Evolutionary conservation across 1,140 invertebrate genomes (phyloP).

Genomic region (Drosophila simulans): DNA sequence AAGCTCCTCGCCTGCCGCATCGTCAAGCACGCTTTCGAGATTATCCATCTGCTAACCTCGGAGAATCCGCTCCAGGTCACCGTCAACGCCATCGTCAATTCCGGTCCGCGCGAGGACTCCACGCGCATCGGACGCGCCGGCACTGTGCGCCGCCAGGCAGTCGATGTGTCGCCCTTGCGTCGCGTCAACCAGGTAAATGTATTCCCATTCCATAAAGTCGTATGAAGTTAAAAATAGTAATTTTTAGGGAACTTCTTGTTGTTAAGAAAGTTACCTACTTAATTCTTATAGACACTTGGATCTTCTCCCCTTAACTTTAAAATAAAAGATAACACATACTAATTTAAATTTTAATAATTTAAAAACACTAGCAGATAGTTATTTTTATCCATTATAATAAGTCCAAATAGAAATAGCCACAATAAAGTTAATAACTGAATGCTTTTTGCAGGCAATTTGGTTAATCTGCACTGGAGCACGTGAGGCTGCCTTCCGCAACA

Average conservation of each 20-base stretch:
- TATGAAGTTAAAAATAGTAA: too few relatives aligned
- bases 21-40: slow-evolving; percentile 99
- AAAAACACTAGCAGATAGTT: too few relatives aligned
- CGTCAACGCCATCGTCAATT: slow-evolving; percentile 86
- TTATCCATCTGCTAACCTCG: slow-evolving; percentile 98
- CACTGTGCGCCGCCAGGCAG: slow-evolving; percentile 99
- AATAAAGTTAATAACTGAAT: too few relatives aligned
- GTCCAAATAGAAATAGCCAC: too few relatives aligned
- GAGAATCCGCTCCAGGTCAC: slow-evolving; percentile 93
- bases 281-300: too few relatives aligned
- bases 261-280: neutral
- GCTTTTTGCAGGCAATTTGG: slow-evolving; percentile 92
- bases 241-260: too few relatives aligned
- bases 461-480: slow-evolving; percentile 98
- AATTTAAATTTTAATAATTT: too few relatives aligned
- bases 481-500: slow-evolving; percentile 99
- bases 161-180: slow-evolving; percentile 98
- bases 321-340: too few relatives aligned
- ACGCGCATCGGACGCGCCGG: slow-evolving; percentile 99
- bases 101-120: slow-evolving; percentile 99
- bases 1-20: slow-evolving; percentile 99
- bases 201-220: too few relatives aligned
- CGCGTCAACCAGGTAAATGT: slow-evolving; percentile 95
- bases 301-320: too few relatives aligned
- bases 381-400: too few relatives aligned